A percentile compares a stretch with the other conserved stretches of the same genome.
These are phyloP conservation scores for Gymnarchus niloticus DNA, from an alignment of 2,113 vertebrate species.

Conservation along the genomic window DNA sequence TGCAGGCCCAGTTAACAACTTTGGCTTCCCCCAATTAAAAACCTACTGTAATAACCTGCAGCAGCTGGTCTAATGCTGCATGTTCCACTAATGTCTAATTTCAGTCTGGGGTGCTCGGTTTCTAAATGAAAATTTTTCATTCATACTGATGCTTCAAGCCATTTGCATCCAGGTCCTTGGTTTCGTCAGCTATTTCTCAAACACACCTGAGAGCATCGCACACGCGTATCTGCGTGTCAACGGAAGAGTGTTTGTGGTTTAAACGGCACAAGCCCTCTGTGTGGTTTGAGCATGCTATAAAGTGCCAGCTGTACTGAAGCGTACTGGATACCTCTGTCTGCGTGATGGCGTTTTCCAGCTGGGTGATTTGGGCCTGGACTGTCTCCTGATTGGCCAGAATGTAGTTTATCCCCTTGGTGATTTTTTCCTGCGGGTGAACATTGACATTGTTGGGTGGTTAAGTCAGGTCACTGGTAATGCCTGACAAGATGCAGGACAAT, in stretches of 20 bases:
- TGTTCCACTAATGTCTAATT: not conserved
- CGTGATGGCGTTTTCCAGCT: constrained; percentile 80
- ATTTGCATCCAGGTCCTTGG: too few relatives aligned
- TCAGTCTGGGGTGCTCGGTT: not conserved
- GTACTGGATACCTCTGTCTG: constrained; percentile 78
- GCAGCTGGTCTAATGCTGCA: not conserved
- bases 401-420: constrained; percentile 81
- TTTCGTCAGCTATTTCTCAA: too few relatives aligned
- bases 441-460: not conserved
- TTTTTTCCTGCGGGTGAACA: constrained; percentile 73
- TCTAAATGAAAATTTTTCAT: too few relatives aligned
- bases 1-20: too few relatives aligned
- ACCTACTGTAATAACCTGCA: not conserved
- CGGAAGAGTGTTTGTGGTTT: not conserved
- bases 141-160: too few relatives aligned
- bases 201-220: too few relatives aligned
- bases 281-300: not conserved
- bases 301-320: not conserved
- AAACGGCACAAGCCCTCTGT: not conserved
- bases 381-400: constrained; percentile 87
- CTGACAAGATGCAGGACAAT: not conserved
- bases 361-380: constrained; percentile 82
- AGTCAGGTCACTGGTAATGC: not conserved
- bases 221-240: not conserved
- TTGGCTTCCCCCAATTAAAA: not conserved